Conservation (phyloP, 2,888 invertebrate genomes). For the Spialia ferax region DNA sequence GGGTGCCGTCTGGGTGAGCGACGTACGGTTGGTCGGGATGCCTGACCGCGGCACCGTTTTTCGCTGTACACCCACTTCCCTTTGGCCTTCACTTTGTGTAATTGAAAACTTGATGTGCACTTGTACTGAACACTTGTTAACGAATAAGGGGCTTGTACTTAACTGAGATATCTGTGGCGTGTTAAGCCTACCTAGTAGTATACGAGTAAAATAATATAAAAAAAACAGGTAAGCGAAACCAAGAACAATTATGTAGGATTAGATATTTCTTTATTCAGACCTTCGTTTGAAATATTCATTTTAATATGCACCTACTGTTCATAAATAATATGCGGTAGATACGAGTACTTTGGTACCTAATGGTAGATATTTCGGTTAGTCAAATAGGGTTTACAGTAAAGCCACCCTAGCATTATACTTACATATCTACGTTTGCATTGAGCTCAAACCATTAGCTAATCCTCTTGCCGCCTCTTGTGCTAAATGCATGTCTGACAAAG, state of each 20-base stretch:
- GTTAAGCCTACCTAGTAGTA: no score
- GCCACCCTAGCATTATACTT: conserved; percentile 10
- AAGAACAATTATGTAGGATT: no score
- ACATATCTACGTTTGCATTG: conserved; percentile 21
- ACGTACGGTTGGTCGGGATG: conserved; percentile 74
- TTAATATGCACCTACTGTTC: no score
- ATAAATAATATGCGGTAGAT: no score
- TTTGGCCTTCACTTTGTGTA: conserved; percentile 82
- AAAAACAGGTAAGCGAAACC: no score
- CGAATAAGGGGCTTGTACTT: conserved; percentile 68
- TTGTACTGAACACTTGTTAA: conserved; percentile 77
- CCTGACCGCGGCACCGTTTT: conserved; percentile 79
- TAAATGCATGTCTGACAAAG: conserved; percentile 63
- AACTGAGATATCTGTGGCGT: no score
- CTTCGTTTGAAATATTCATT: no score
- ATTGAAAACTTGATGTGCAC: conserved; percentile 85
- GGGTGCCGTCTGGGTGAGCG: conserved; percentile 57
- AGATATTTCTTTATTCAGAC: no score
- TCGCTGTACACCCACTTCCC: conserved; percentile 72
- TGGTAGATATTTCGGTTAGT: neutral
- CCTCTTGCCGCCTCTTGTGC: conserved; percentile 54
- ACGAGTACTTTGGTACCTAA: no score
- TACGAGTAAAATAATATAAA: no score
- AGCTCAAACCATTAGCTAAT: conserved; percentile 54
- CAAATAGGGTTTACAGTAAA: neutral